These are phyloP conservation scores for Arctia plantaginis DNA, from an alignment of 2,888 invertebrate genomes.

Conservation along the genomic window DNA sequence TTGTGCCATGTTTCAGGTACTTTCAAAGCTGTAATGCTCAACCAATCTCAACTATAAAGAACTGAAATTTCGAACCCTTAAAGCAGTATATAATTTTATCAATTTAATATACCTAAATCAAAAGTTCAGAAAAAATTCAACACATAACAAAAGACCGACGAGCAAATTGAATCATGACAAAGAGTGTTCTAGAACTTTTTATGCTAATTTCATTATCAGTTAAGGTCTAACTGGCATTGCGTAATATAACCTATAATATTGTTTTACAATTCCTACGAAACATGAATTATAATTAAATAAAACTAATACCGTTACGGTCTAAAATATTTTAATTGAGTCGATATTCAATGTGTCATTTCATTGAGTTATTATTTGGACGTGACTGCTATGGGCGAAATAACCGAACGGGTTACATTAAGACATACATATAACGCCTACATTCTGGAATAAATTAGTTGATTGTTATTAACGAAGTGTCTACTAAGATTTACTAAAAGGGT, in stretches of 20 bases:
- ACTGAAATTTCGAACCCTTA: too few relatives aligned
- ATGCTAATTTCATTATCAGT: background rate
- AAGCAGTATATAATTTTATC: too few relatives aligned
- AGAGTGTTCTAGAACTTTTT: background rate
- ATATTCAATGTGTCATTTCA: conserved; percentile 30
- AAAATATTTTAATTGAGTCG: conserved; percentile 51
- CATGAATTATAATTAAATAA: background rate
- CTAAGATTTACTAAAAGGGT: background rate
- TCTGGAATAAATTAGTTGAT: background rate
- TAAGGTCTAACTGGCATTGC: background rate
- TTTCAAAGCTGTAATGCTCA: too few relatives aligned
- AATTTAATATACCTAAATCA: too few relatives aligned
- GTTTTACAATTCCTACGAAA: background rate
- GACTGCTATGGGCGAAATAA: conserved; percentile 38
- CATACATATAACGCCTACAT: background rate
- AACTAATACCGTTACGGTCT: conserved; percentile 3
- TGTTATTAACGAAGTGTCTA: background rate
- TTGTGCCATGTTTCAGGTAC: too few relatives aligned
- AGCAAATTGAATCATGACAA: background rate
- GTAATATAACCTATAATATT: background rate
- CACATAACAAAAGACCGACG: background rate
- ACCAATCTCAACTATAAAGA: too few relatives aligned
- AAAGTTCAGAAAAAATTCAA: too few relatives aligned
- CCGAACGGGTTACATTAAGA: background rate
- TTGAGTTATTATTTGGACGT: conserved; percentile 44